Evolutionary conservation across 2,113 vertebrate genomes (phyloP).

Genomic region (Oreochromis aureus): DNA sequence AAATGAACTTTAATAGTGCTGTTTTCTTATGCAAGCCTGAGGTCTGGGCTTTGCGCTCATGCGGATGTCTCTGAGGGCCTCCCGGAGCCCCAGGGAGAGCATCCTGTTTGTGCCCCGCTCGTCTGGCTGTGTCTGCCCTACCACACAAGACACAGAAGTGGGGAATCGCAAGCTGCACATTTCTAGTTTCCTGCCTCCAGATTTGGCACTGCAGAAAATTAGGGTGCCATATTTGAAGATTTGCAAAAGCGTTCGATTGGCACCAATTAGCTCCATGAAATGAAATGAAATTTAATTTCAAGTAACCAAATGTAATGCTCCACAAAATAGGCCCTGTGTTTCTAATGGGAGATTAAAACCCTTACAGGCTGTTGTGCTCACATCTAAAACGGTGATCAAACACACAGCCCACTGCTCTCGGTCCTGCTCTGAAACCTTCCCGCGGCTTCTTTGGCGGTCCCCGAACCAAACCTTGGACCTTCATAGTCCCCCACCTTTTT

Average conservation of each 20-base stretch:
- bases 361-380: neutral
- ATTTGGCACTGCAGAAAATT: neutral
- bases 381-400: neutral
- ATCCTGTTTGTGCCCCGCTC: slow-evolving; percentile 61
- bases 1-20: slow-evolving; percentile 11
- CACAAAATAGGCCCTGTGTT: neutral
- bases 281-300: neutral
- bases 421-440: neutral
- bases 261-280: neutral
- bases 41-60: neutral
- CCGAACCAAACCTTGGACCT: neutral
- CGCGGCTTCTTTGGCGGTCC: neutral
- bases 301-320: neutral
- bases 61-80: slow-evolving; percentile 50
- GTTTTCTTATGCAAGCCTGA: slow-evolving; percentile 43
- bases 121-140: neutral
- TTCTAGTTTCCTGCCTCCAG: neutral
- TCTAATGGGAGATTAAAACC: neutral
- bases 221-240: neutral
- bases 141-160: neutral
- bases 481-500: neutral
- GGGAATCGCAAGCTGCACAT: neutral
- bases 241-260: neutral
- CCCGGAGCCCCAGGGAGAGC: slow-evolving; percentile 44
- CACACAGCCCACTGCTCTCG: neutral